Base-by-base conservation (phyloP, 2,797 vertebrate genomes). In the Neosilurus mollespiculum region DNA sequence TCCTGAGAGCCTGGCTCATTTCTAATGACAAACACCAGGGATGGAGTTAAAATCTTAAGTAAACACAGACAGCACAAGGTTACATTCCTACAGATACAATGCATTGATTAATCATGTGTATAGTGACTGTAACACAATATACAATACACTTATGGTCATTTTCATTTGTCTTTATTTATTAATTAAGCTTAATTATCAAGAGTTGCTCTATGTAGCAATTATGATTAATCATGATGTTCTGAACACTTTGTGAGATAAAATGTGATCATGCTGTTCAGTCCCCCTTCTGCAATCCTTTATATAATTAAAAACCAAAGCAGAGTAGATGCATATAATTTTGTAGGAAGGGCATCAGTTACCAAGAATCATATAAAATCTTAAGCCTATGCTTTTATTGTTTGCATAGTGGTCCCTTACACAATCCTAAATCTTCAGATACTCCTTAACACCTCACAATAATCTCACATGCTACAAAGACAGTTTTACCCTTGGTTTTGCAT, bases 11-110 rank as follows among this genome's bases (percentile, higher is more conserved):
- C 53, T 75, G 24, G 64, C 26, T 37, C n/a, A 73, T 26, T 67
- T 69, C 37, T n/a, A 51, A 65, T 59, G 78, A 83, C 81, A 73
- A 84, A 81, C 82, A 69, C 81, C 76, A 76, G 61, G 51, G 61
- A 67, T 66, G 78, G 69, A 79, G 30, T 69, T 69, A 16, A 18
- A 53, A 18, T 26, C 34, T 26, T 70, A 37, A 54, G n/a, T 73
- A 37, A 73, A 20, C 64, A 54, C 59, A 80, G 43, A 20, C 16
- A 20, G 20, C 20, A 11, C 9, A 58, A 64, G 58, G 20, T 20
- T 70, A 83, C 82, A 54, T 71, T 53, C 61, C 26, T 14, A 54
- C 61, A 61, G 51, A 49, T 20, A 61, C 54, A 64, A 2, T 71
- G 37, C 51, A 26, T 30, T 70, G 11, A 64, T 34, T 56, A 78